Evolutionary conservation across 2,797 vertebrate species (phyloP), one percentile per base, ranked within the genome.

Genomic region (Ciconia nigra): DNA sequence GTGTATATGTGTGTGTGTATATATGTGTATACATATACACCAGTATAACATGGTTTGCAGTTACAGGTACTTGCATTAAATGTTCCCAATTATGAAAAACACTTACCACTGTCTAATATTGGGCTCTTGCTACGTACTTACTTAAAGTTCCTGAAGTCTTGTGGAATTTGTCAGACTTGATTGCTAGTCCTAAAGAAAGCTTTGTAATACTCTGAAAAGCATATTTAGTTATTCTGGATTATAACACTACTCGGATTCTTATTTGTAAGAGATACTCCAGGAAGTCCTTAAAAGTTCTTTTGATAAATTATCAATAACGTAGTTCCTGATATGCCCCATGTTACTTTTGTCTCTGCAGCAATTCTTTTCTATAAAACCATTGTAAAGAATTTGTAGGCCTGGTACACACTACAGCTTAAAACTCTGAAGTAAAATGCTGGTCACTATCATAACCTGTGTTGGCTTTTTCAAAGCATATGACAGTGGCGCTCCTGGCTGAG

Each of bases 111-210:
- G 88, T 95, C 95, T 85, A 72, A 81, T 94, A 90, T 42, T 93
- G 89, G 96, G 85, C 91, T 96, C 97, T 97, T 97, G 97, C 89
- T 90, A 90, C 86, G 33, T 98, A 93, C 87, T 89, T 96, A 92
- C 89, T 88, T 96, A 92, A 97, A 96, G 84, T 97, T 96, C 87
- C 90, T 94, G 92, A 93, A 96, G 91, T 97, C 95, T 97, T 85
- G 96, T 98, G 96, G 96, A 98, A 83, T 98, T 98, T 95, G 94
- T 96, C 96, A 96, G 90, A 97, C 74, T 94, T 96, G 93, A 61
- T 97, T 58, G 85, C 84, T 98, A 93, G 96, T 98, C 47, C 87
- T 97, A 94, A 96, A 97, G 95, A 47, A 96, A 92, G 88, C 93
- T 76, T 96, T 87, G 90, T 97, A 95, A 94, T 95, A 85, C 77